Evolutionary conservation across 2,113 vertebrate species (phyloP).

Genomic region (Maccullochella peelii): DNA sequence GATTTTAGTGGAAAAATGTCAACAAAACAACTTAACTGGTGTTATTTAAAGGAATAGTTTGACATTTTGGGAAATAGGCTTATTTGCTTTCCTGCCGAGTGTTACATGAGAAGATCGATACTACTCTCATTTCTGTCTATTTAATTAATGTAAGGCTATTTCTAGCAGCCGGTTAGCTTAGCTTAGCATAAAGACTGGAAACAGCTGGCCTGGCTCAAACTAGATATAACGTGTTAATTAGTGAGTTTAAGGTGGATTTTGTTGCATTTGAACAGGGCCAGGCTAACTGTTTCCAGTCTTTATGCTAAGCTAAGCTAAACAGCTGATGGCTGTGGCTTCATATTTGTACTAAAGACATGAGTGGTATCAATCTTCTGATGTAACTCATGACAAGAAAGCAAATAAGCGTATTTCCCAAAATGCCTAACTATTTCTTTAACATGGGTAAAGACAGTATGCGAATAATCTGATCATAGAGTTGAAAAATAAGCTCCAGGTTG

Average conservation of each 20-base stretch:
- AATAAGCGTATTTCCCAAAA: no score
- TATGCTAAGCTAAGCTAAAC: no score
- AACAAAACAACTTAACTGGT: neutral
- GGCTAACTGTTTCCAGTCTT: no score
- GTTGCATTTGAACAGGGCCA: no score
- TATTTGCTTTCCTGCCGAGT: neutral
- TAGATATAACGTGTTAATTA: neutral
- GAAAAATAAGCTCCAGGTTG: neutral
- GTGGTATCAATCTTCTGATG: neutral
- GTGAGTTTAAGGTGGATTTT: no score
- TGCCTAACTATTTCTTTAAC: neutral
- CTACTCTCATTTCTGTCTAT: neutral
- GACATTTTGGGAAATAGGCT: neutral
- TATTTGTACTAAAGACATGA: neutral
- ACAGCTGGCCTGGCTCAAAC: neutral
- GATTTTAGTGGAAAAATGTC: neutral
- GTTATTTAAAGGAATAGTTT: neutral
- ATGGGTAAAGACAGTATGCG: neutral
- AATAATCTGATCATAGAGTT: conserved; percentile 7
- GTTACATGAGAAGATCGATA: neutral
- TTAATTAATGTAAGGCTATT: neutral
- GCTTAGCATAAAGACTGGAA: neutral
- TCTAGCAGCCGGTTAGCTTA: neutral
- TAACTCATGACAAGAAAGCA: no score
- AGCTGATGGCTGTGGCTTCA: neutral